phyloP scores from a whole-genome alignment of 2,888 invertebrate genomes.

The Panopea generosa region DNA sequence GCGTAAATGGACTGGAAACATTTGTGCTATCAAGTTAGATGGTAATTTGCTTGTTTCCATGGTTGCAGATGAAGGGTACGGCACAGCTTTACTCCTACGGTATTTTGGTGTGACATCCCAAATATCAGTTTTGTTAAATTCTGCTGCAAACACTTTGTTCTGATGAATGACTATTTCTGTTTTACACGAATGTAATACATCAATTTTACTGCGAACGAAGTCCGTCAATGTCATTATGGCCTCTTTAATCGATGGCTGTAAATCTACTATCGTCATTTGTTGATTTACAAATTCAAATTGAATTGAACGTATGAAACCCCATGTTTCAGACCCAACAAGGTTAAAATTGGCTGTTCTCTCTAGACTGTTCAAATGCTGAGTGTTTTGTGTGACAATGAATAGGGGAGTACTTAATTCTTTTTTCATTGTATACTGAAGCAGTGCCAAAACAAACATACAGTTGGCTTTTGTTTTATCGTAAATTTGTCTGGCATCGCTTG shows the following conservation, averaged over 20 bases:
- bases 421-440: background rate
- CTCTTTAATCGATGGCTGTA: background rate
- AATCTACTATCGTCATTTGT: slow-evolving; percentile 32
- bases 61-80: too few species aligned
- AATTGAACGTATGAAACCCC: slow-evolving; percentile 52
- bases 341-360: background rate
- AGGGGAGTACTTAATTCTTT: background rate
- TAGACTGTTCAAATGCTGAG: background rate
- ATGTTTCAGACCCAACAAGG: slow-evolving; percentile 47
- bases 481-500: too few species aligned
- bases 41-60: too few species aligned
- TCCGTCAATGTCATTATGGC: too few species aligned
- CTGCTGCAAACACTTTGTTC: background rate
- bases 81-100: too few species aligned
- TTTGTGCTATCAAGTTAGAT: too few species aligned
- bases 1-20: too few species aligned
- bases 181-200: too few species aligned
- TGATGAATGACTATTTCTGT: too few species aligned
- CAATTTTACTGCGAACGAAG: too few species aligned
- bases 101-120: background rate
- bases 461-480: background rate
- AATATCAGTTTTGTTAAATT: background rate
- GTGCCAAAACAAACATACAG: background rate
- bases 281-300: slow-evolving; percentile 22
- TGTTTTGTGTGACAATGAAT: slow-evolving; percentile 4